Evolutionary conservation across 2,888 invertebrate species (phyloP).

Genomic region (Apamea monoglypha): DNA sequence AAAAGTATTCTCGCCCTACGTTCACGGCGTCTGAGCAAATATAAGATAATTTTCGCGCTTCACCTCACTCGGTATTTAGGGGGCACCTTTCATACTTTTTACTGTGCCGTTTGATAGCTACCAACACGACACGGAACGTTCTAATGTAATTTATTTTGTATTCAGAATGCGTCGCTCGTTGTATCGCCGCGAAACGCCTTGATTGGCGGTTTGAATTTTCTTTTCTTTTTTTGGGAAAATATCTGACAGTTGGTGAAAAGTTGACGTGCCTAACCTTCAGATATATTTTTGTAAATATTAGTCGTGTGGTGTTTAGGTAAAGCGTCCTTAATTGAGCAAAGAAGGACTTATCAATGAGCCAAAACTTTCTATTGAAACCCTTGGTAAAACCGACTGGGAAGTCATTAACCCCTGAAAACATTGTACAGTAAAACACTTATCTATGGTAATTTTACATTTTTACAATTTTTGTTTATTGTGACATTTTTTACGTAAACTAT

Average conservation of each 20-base stretch:
- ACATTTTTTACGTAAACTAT: not conserved
- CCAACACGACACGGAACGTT: constrained; percentile 74
- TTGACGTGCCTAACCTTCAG: not conserved
- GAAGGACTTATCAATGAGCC: not conserved
- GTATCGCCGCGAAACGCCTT: constrained; percentile 63
- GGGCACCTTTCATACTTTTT: constrained; percentile 90
- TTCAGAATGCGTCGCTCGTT: constrained; percentile 80
- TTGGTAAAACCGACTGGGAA: not conserved
- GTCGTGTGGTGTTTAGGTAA: not conserved
- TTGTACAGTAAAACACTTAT: not conserved
- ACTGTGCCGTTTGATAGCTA: constrained; percentile 85
- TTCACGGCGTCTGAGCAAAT: constrained; percentile 90
- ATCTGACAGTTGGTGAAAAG: not conserved
- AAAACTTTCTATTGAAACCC: not conserved
- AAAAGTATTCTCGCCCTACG: constrained; percentile 90
- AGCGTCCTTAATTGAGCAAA: not conserved
- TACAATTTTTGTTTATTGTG: not conserved
- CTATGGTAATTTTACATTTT: not conserved
- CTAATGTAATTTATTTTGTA: constrained; percentile 89
- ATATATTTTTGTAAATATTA: not conserved
- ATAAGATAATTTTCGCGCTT: constrained; percentile 90
- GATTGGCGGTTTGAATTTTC: constrained; percentile 64
- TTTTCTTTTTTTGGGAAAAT: constrained; percentile 33
- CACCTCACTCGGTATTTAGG: constrained; percentile 90
- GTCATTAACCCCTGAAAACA: not conserved